Evolutionary conservation across 2,113 vertebrate species (phyloP), one percentile per base, ranked within the genome.

Genomic region (Gadus macrocephalus): DNA sequence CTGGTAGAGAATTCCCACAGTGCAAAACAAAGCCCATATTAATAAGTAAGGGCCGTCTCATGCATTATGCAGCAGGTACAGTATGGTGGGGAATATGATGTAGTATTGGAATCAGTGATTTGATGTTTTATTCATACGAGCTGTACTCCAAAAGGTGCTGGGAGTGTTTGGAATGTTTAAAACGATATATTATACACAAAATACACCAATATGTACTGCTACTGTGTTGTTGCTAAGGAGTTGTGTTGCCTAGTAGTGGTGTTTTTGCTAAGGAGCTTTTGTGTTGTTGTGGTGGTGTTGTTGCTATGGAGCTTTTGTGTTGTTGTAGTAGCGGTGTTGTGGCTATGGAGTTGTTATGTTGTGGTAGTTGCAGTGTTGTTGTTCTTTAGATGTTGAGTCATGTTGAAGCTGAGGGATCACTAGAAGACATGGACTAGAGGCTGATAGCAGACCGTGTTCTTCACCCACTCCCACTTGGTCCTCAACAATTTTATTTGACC

Each of bases 121-220:
- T 83, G 74, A 88, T 87, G 82, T 86, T 88, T 87, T 87, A 88
- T 88, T 87, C 82, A 88, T 85, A 22, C 6, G 74, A 74, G 71
- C 78, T 77, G 76, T 85, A 75, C 82, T 68, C 67, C 80, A 81
- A 74, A 76, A 70, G 71, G 78, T 75, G 68, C 7, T 65, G 68
- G 66, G 64, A 53, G 64, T 74, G 78, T 68, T 69, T 71, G 72
- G 82, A 86, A 84, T 81, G 70, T 49, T 14, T 62, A 25, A 64
- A 67, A 83, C 83, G 81, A 53, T 73, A 74, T 58, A 17, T 8
- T 2, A 49, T 49, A 14, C 42, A 49, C 12, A 11, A 11, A 49
- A 6, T 62, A 15, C 42, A 1, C 63, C 16, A 68, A 11, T 67
- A 28, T 27, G 5, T 35, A 27, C 9, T 61, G 16, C 11, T 15